Conservation (phyloP, 2,113 vertebrate genomes). For the human (Homo sapiens) region GRCh38 chr1:186175501-186176000, state of each 20-base stretch:
- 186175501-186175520: not conserved
- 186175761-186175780: too few species aligned
- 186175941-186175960: not conserved
- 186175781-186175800: too few species aligned
- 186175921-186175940: too few species aligned
- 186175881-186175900: too few species aligned
- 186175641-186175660: not conserved
- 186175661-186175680: not conserved
- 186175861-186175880: too few species aligned
- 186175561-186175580: not conserved
- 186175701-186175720: not conserved
- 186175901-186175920: too few species aligned
- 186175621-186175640: not conserved
- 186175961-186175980: conserved; percentile 6
- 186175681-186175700: not conserved
- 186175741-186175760: too few species aligned
- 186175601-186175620: not conserved
- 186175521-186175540: not conserved
- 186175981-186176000: conserved; percentile 12
- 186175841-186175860: too few species aligned
- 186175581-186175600: conserved; percentile 12
- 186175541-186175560: not conserved
- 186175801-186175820: too few species aligned
- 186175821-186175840: too few species aligned
- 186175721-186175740: not conserved